Base-by-base conservation (phyloP, 2,797 vertebrate genomes). In the Pterois miles region DNA sequence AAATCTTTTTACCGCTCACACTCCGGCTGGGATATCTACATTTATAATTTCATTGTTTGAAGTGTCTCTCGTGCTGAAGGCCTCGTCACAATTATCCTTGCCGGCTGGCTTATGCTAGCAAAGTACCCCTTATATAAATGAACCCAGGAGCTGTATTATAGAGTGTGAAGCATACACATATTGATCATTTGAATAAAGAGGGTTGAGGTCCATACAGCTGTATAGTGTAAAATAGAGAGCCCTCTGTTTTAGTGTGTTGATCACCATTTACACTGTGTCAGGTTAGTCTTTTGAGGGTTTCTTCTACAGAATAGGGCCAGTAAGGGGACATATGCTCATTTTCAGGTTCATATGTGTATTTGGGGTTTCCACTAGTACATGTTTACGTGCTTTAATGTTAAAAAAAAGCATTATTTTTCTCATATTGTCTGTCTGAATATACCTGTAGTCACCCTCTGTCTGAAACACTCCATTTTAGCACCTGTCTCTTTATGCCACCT, bases 41-140 rank as follows among this genome's bases (percentile, higher is more conserved):
- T 88, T 74, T 54, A 25, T 90, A 87, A 87, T 92, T 79, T 76
- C 69, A 90, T 84, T 85, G 80, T 89, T 90, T 92, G 82, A 87
- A 91, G 81, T 71, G 38, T 84, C 79, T 86, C 79, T 83, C 65
- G 16, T 20, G 53, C 50, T 63, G 56, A 76, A 75, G 58, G 74
- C 69, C 48, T 78, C 65, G 34, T 75, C 54, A 65, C 56, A 65
- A 75, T 74, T 82, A 78, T 77, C 48, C 65, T 65, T 16, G 60
- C 65, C 25, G 52, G 22, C 29, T 23, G 38, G 11, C 31, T 46
- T 65, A 52, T 66, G 72, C 62, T 20, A 25, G 53, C 25, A 71
- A 63, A 75, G 66, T 59, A 43, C 43, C 31, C 50, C 22, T 43
- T 54, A 65, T 62, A 40, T 63, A 36, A 68, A 53, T 58, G 36